Base-by-base conservation (phyloP, 2,113 vertebrate species). In the Xiphophorus hellerii region DNA sequence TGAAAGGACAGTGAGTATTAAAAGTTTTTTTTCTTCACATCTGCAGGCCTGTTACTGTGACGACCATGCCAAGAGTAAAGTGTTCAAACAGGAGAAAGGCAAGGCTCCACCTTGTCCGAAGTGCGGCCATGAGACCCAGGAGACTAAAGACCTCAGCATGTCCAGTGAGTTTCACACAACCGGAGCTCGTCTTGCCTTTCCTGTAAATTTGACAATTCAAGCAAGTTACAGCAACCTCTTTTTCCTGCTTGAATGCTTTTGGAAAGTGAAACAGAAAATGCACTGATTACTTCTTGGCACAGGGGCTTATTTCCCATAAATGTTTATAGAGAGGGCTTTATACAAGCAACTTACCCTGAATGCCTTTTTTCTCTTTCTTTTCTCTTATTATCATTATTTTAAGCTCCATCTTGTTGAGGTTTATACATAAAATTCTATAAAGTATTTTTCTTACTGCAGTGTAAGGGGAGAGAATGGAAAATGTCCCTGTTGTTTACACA, bases 101-200 rank as follows among this genome's bases (percentile, higher is more conserved):
- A 98, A 96, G 85, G 94, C 94, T 3, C 98, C 96, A 31, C 98
- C 98, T 0, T 99, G 98, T 78, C 98, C 98, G 10, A 99, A 99
- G 84, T 99, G 98, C 82, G 98, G 98, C 25, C 98, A 99, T 1
- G 97, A 98, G 92, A 99, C 97, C 1, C 98, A 98, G 90, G 95
- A 98, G 93, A 98, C 97, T 31, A 99, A 98, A 93, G 96, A 98
- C 73, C 95, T 99, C 72, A 99, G 98, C 97, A 98, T 99, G 96
- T 99, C 98, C 86, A 99, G 98, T 99, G 94, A 98, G 97, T 95
- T 94, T 1, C 11, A 10, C 20, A 6, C 2, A 65, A 33, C 8
- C 9, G 0, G 20, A 4, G 17, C 15, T 33, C 3, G 12, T 69
- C 10, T 22, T 60, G 60, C 1, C 14, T 5, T 74, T 69, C 48